Base-by-base conservation (phyloP, 2,797 vertebrate species). In the Ibycter americanus region DNA sequence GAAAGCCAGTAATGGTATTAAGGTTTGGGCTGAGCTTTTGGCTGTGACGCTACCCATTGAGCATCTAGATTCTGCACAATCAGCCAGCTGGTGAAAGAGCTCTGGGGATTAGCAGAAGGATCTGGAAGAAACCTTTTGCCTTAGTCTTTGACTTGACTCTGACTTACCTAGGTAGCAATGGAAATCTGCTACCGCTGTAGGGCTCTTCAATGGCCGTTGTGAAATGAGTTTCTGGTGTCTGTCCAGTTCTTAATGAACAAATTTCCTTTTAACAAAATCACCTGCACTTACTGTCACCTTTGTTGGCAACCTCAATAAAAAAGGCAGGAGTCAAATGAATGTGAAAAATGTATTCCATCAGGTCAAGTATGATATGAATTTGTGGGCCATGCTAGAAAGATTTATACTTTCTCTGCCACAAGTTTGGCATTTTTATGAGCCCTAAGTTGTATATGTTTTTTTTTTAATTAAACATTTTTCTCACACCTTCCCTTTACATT, bases 391-490 rank as follows among this genome's bases (percentile, higher is more conserved):
- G 14, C 83, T 62, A 72, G 68, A 68, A 94, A 93, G 78, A 91
- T 93, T 86, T 87, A 73, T 63, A 40, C 49, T 74, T 96, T 72
- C 87, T 85, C 38, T 73, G 31, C 47, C 34, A 1, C 32, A 17
- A 51, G 17, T 93, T 55, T 80, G 81, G 36, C 67, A 56, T 89
- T 96, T 90, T 95, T 94, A 94, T 87, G 71, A 89, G 54, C 56
- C 49, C 59, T 87, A 78, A 76, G 83, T 78, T 81, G 81, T 91
- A 6, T 93, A 29, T 87, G 9, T 25, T 19, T 12, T 14, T 47
- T 66, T 80, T 74, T 74, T 76, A 93, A 83, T 88, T 88, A 91
- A 95, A 74, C 56, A 32, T 85, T 91, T 94, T 96, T 95, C n/a
- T 93, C 46, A 78, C 92, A 88, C 54, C 18, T 90, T 88, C 32